Percentiles rank a stretch among this genome's conserved stretches.
Conservation (phyloP, 2,888 invertebrate species). For the Drosophila monieri region DNA sequence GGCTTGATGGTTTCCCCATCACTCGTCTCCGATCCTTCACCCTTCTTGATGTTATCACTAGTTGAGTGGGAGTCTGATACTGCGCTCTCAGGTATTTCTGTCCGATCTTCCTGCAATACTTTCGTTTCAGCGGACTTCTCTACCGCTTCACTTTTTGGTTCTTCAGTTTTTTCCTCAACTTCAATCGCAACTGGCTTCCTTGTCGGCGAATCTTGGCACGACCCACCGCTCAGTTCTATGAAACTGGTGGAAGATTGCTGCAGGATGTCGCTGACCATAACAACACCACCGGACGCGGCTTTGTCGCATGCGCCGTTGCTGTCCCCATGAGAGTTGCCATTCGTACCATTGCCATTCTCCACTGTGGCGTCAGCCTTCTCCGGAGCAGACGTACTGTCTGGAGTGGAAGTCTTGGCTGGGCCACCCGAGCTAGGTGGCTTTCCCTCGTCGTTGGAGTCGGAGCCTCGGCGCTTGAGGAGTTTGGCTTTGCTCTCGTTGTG, state of each 20-base stretch:
- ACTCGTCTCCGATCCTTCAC: background rate
- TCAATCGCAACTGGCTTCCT: background rate
- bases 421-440: conserved; percentile 80
- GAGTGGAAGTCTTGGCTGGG: conserved; percentile 17
- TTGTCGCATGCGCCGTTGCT: conserved; percentile 26
- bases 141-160: background rate
- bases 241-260: conserved; percentile 77
- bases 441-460: conserved; percentile 91
- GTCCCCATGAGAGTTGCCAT: conserved; percentile 44
- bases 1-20: background rate
- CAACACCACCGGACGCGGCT: conserved; percentile 44
- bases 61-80: background rate
- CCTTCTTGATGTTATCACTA: background rate
- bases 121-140: background rate
- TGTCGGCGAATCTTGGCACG: background rate
- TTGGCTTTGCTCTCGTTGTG: conserved; percentile 83
- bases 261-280: conserved; percentile 78
- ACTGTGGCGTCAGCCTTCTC: conserved; percentile 37
- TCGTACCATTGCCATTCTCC: conserved; percentile 44
- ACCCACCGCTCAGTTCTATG: conserved; percentile 64
- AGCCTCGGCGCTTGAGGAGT: conserved; percentile 87
- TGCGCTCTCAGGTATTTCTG: background rate
- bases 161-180: background rate
- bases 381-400: conserved; percentile 23
- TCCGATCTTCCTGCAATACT: background rate